Conservation (phyloP, 1,140 invertebrate species). For the Sesamia nonagrioides region DNA sequence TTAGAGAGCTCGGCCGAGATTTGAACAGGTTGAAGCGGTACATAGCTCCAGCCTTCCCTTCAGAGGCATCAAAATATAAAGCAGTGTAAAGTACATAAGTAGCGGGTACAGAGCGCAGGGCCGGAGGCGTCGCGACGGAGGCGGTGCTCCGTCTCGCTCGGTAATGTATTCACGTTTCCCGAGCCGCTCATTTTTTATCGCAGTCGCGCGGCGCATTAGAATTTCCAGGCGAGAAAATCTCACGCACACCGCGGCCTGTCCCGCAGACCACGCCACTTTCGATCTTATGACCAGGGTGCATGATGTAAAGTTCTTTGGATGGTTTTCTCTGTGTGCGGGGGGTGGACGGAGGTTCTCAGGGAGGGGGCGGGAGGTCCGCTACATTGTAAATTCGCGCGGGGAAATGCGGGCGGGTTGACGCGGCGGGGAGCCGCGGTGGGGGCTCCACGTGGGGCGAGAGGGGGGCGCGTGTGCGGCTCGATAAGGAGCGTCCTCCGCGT, state of each 20-base stretch:
- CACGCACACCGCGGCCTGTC: slow-evolving; percentile 67
- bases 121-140: slow-evolving; percentile 55
- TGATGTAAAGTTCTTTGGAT: slow-evolving; percentile 32
- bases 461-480: slow-evolving; percentile 64
- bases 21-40: slow-evolving; percentile 58
- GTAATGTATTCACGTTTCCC: slow-evolving; percentile 84
- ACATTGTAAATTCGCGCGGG: slow-evolving; percentile 80
- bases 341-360: slow-evolving; percentile 56
- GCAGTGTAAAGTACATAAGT: slow-evolving; percentile 72
- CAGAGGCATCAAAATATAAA: slow-evolving; percentile 76
- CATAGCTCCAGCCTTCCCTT: slow-evolving; percentile 68
- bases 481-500: slow-evolving; percentile 61
- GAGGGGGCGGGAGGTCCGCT: slow-evolving; percentile 57
- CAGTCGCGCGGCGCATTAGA: slow-evolving; percentile 83
- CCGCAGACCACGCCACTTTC: neutral
- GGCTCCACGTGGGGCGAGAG: neutral
- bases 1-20: neutral
- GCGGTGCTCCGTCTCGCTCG: slow-evolving; percentile 74
- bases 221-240: slow-evolving; percentile 86
- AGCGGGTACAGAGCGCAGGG: slow-evolving; percentile 37
- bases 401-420: slow-evolving; percentile 59
- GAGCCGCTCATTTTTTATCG: slow-evolving; percentile 85
- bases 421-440: slow-evolving; percentile 25
- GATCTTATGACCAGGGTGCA: slow-evolving; percentile 20
- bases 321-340: slow-evolving; percentile 48